A percentile compares a stretch with the other conserved stretches of the same genome.
These are phyloP conservation scores for Eurois occulta DNA, from an alignment of 2,888 invertebrate species.

Conservation along the genomic window DNA sequence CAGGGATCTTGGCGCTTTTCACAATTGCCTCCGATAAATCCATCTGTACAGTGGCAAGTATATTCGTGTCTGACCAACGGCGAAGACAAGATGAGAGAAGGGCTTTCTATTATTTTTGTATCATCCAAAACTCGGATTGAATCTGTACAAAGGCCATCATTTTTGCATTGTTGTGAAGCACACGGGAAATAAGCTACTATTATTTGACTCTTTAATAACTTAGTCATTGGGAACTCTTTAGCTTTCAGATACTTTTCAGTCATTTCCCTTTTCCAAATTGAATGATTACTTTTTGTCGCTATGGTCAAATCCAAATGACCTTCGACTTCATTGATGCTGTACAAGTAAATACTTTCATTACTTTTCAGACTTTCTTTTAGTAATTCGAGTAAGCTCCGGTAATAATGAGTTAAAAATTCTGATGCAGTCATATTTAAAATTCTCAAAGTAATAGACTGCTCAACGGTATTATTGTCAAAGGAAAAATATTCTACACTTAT, in stretches of 20 bases:
- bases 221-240: constrained; percentile 92
- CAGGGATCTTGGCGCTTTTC: constrained; percentile 97
- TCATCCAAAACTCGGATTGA: constrained; percentile 92
- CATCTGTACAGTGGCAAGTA: constrained; percentile 95
- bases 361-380: constrained; percentile 92
- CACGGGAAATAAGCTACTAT: constrained; percentile 95
- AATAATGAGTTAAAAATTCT: constrained; percentile 94
- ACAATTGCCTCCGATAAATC: constrained; percentile 95
- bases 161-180: constrained; percentile 93
- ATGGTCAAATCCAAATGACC: constrained; percentile 93
- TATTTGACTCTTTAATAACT: constrained; percentile 91
- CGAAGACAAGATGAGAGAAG: constrained; percentile 95
- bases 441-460: constrained; percentile 95
- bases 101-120: constrained; percentile 95
- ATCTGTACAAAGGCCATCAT: constrained; percentile 94
- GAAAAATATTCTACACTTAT: constrained; percentile 95
- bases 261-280: constrained; percentile 92
- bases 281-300: constrained; percentile 91
- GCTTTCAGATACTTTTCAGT: constrained; percentile 92
- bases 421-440: constrained; percentile 93
- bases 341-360: constrained; percentile 92
- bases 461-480: constrained; percentile 95
- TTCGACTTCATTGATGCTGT: constrained; percentile 93
- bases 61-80: constrained; percentile 95
- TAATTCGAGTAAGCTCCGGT: constrained; percentile 93